These are phyloP conservation scores for Pelobates cultripes DNA, from an alignment of 2,797 vertebrate species.

Conservation along the genomic window DNA sequence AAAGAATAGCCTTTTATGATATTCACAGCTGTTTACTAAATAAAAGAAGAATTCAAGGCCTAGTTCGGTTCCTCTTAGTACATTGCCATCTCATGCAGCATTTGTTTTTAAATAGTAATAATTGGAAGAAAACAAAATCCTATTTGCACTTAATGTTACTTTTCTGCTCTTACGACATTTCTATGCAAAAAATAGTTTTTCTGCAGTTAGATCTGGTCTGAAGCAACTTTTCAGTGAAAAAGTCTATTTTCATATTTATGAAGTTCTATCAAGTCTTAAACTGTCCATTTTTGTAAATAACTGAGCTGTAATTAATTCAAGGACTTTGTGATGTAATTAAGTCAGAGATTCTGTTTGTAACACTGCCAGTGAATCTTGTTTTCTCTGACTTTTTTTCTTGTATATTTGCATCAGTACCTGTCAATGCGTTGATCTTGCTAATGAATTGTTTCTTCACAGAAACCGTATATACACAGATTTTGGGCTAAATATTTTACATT, in stretches of 20 bases:
- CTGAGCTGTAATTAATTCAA: slow-evolving; percentile 69
- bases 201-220: slow-evolving; percentile 62
- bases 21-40: too few species aligned
- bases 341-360: slow-evolving; percentile 66
- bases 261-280: slow-evolving; percentile 84
- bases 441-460: slow-evolving; percentile 72
- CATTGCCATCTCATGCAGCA: too few species aligned
- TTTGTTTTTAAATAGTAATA: too few species aligned
- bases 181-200: slow-evolving; percentile 82
- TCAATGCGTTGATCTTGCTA: slow-evolving; percentile 6
- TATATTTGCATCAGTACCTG: not conserved
- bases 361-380: slow-evolving; percentile 63
- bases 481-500: slow-evolving; percentile 75
- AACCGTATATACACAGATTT: slow-evolving; percentile 78
- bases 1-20: too few species aligned
- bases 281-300: slow-evolving; percentile 79
- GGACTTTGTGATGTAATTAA: slow-evolving; percentile 62
- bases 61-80: too few species aligned
- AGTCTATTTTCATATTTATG: slow-evolving; percentile 93
- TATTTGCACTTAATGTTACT: slow-evolving; percentile 45
- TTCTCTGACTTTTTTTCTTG: not conserved
- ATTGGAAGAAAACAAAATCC: too few species aligned
- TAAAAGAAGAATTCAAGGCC: too few species aligned
- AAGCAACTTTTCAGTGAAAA: slow-evolving; percentile 65
- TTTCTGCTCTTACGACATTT: slow-evolving; percentile 85